Evolutionary conservation across 92 coral and sea anemone species (phyloP).

Genomic region (Umimayanthus chanpuru): DNA sequence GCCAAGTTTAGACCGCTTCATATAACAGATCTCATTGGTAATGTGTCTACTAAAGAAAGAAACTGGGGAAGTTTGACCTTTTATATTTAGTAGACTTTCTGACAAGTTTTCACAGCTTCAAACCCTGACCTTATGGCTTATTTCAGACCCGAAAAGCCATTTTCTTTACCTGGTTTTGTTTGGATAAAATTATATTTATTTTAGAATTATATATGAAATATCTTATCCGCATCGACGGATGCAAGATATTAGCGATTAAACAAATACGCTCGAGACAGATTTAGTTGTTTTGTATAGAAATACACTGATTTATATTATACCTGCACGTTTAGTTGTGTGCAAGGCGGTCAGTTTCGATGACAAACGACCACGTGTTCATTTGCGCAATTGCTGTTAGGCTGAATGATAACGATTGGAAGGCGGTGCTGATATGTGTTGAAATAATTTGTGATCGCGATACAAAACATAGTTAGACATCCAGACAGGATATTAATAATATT

Average conservation of each 20-base stretch:
- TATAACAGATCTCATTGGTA: too few species aligned
- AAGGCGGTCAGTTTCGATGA: neutral
- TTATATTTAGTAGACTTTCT: too few species aligned
- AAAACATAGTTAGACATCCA: neutral
- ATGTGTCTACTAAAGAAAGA: too few species aligned
- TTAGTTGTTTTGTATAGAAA: neutral
- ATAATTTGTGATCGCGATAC: neutral
- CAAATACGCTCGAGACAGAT: neutral
- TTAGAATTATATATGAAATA: too few species aligned
- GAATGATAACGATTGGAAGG: neutral
- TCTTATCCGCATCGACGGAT: neutral
- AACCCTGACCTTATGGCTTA: too few species aligned
- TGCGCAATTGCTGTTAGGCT: neutral
- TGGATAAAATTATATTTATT: neutral
- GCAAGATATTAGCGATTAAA: neutral
- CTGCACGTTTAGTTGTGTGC: neutral
- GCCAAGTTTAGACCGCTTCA: too few species aligned
- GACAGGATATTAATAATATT: neutral
- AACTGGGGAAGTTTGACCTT: too few species aligned
- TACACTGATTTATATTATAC: too few species aligned
- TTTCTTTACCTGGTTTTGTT: neutral
- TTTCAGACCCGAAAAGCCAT: too few species aligned
- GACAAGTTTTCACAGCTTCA: too few species aligned
- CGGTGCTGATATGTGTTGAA: neutral
- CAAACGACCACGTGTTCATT: neutral